Conservation (phyloP, 2,888 invertebrate species). For the Metacarcinus magister region DNA sequence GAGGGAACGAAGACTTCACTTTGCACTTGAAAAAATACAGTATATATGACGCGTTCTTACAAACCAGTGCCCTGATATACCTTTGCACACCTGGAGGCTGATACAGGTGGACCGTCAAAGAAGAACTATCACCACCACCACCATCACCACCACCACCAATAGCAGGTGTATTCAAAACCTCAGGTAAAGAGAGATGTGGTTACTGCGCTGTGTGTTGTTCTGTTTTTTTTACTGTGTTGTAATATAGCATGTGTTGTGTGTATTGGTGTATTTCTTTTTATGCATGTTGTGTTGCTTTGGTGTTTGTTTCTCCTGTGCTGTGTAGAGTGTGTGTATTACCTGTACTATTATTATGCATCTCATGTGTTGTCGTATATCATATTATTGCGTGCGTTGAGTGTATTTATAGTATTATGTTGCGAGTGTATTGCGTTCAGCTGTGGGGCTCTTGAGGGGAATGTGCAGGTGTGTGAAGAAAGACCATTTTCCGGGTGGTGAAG, state of each 20-base stretch:
- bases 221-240: neutral
- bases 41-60: neutral
- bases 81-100: neutral
- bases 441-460: neutral
- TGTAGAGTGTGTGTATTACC: neutral
- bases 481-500: slow-evolving; percentile 38
- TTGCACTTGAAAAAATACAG: neutral
- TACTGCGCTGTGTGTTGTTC: neutral
- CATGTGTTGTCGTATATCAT: neutral
- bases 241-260: neutral
- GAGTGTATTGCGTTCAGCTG: neutral
- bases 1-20: neutral
- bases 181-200: neutral
- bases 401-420: neutral
- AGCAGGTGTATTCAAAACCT: neutral
- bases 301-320: neutral
- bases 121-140: neutral
- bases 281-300: neutral
- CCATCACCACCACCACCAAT: neutral
- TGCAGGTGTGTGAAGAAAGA: neutral
- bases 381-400: neutral
- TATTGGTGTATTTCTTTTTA: neutral
- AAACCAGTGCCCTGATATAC: neutral
- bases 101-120: neutral
- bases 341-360: neutral